Conservation (phyloP, 2,888 invertebrate species). For the Lochmaea crataegi region DNA sequence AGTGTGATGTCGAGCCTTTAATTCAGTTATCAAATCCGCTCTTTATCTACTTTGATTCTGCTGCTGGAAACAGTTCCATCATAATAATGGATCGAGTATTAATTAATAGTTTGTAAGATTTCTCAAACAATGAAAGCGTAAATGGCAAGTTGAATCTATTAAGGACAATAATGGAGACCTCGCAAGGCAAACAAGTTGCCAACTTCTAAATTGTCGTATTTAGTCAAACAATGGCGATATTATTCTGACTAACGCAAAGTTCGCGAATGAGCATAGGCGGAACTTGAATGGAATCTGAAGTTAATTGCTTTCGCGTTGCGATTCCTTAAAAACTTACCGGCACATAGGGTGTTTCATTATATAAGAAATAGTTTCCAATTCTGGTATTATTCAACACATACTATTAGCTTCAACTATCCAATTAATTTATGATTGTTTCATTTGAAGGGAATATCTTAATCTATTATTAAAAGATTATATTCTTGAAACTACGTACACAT, state of each 20-base stretch:
- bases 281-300: constrained; percentile 20
- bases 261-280: constrained; percentile 41
- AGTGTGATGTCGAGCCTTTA: constrained; percentile 12
- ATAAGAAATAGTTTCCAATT: not conserved
- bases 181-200: constrained; percentile 63
- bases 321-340: not conserved
- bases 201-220: constrained; percentile 66
- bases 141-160: constrained; percentile 65
- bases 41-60: constrained; percentile 20
- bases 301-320: constrained; percentile 7
- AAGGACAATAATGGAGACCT: constrained; percentile 65
- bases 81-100: constrained; percentile 57
- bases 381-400: too few relatives aligned
- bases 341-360: not conserved
- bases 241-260: constrained; percentile 57
- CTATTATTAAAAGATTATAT: too few relatives aligned
- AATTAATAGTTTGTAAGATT: constrained; percentile 65
- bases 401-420: too few relatives aligned
- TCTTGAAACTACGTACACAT: too few relatives aligned
- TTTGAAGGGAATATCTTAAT: too few relatives aligned
- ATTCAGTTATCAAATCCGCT: constrained; percentile 11
- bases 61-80: constrained; percentile 18
- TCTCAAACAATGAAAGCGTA: constrained; percentile 64
- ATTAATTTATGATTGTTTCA: too few relatives aligned
- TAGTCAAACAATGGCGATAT: constrained; percentile 64